Base-by-base conservation (phyloP, 2,797 vertebrate species). In the Catamblyrhynchus diadema region DNA sequence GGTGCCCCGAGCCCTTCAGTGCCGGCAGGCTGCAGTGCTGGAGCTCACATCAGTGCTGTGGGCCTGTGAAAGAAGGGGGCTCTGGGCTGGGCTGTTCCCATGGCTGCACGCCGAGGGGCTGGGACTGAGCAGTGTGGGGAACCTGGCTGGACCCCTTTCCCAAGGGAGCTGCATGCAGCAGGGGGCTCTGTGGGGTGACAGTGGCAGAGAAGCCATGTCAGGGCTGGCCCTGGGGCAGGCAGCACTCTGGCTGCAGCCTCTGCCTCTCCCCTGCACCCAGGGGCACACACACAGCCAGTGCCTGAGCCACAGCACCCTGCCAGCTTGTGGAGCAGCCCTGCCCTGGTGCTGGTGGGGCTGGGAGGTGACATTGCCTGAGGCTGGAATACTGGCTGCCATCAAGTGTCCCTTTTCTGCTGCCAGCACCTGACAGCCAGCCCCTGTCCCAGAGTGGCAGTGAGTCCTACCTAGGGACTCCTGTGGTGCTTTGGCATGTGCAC, bases 31-130 rank as follows among this genome's bases (percentile, higher is more conserved):
- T 93, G 82, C 75, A 23, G 83, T 10, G 51, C 62, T 84, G 54
- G 23, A 65, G 51, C 86, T 94, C 83, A 13, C 50, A 5, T 9
- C 0, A 0, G 2, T 47, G 37, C 11, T 69, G 77, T 0, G 1
- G 74, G 85, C 44, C 67, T 59, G 37, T 62, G 77, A 69, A 37
- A 57, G 74, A 77, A 88, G 51, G 42, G 45, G n/a, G 44, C 57
- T 81, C 32, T 1, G 6, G 15, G 41, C 42, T 39, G 28, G 37
- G 42, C 6, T 28, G 48, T 33, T 88, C 65, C 54, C 27, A 8
- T 21, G 56, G 75, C 69, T 1, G 3, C 33, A 45, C 30, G 28
- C 19, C 10, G 14, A 61, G 61, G 51, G 37, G 25, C 37, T 30
- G 17, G 47, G 60, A 10, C n/a, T 35, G 61, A 28, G 66, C 53